Conservation (phyloP, 2,888 invertebrate genomes). For the Hirtodrosophila confusa region DNA sequence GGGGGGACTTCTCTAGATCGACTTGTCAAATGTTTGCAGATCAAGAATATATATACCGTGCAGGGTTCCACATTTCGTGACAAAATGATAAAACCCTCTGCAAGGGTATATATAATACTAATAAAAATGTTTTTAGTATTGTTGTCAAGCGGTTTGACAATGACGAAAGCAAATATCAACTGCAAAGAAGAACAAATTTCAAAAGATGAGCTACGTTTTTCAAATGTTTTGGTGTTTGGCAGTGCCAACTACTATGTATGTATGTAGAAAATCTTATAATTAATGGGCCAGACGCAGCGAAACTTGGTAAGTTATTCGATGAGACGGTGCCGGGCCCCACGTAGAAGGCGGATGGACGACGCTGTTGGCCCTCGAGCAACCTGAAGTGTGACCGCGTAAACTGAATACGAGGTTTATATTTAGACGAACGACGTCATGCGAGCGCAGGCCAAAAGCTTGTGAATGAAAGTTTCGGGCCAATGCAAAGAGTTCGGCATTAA, state of each 20-base stretch:
- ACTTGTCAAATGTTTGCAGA: no score
- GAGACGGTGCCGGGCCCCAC: constrained; percentile 20
- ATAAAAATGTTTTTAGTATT: constrained; percentile 5
- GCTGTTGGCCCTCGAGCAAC: constrained; percentile 45
- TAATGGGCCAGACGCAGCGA: constrained; percentile 35
- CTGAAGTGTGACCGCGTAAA: constrained; percentile 74
- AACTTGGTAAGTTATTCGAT: constrained; percentile 5
- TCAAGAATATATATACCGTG: no score
- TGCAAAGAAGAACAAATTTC: constrained; percentile 12
- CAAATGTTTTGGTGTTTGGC: constrained; percentile 38
- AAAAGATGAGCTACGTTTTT: constrained; percentile 26
- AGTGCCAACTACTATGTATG: constrained; percentile 42
- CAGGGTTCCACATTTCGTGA: no score
- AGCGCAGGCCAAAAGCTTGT: constrained; percentile 25
- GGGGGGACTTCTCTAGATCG: no score
- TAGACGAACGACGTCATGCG: constrained; percentile 77
- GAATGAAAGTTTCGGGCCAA: constrained; percentile 66
- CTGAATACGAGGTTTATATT: constrained; percentile 73
- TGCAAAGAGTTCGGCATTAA: constrained; percentile 19
- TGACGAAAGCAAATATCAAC: constrained; percentile 35
- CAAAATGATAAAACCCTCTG: no score
- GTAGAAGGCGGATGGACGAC: constrained; percentile 61
- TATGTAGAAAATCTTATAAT: constrained; percentile 45
- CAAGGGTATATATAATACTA: no score
- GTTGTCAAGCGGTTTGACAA: constrained; percentile 54